Percentiles rank a stretch among this genome's conserved stretches.
Conservation (phyloP, 2,888 invertebrate species). For the Leptopilina myrica region DNA sequence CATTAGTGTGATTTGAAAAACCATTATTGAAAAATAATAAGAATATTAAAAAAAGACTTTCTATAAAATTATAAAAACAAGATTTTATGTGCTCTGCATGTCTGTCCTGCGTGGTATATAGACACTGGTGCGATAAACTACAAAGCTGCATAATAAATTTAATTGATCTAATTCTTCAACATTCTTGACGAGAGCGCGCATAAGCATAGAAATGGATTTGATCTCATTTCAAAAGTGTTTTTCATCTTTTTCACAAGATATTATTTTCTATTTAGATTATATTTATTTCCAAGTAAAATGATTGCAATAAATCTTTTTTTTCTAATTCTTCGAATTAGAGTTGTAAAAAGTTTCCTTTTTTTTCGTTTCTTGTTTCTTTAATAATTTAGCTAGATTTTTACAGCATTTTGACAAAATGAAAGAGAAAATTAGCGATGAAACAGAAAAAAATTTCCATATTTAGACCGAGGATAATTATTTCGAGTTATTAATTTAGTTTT, state of each 20-base stretch:
- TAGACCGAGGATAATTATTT: too few relatives aligned
- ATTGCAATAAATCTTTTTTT: neutral
- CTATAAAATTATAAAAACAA: neutral
- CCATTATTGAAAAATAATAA: too few relatives aligned
- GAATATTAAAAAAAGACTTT: too few relatives aligned
- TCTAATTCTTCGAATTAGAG: neutral
- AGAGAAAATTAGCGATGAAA: too few relatives aligned
- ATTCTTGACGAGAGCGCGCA: slow-evolving; percentile 4
- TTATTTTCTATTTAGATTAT: neutral
- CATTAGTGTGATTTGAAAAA: too few relatives aligned
- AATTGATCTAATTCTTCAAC: slow-evolving; percentile 16
- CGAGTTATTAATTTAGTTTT: too few relatives aligned
- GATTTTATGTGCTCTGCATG: neutral
- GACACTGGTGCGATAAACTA: neutral
- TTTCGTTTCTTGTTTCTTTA: too few relatives aligned
- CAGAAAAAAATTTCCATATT: too few relatives aligned
- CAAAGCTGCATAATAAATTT: slow-evolving; percentile 31
- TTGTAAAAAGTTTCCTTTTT: too few relatives aligned
- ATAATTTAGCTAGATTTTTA: too few relatives aligned
- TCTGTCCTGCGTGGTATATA: neutral
- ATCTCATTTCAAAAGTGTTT: slow-evolving; percentile 21
- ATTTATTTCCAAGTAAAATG: neutral
- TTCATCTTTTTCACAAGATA: neutral
- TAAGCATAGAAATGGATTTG: slow-evolving; percentile 28
- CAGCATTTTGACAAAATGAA: too few relatives aligned